phyloP scores from a whole-genome alignment of 1,140 invertebrate species.

The Drosophila mojavensis region DNA sequence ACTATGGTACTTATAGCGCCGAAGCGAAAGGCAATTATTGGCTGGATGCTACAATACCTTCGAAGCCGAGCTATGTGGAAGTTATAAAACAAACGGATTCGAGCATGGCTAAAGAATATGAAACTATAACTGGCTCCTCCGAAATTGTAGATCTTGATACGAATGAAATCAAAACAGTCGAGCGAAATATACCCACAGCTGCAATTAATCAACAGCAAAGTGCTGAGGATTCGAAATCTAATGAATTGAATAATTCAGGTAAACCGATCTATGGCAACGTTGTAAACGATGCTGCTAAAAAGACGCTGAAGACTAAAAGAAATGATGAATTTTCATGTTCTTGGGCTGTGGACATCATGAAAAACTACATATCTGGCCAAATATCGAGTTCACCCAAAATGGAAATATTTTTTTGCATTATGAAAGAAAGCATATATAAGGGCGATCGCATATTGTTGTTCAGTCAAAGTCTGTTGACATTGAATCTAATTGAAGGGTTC shows the following conservation, averaged over 20 bases:
- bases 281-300: conserved; percentile 54
- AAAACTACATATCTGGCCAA: conserved; percentile 94
- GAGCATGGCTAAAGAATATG: conserved; percentile 59
- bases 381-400: conserved; percentile 98
- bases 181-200: conserved; percentile 79
- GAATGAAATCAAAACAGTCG: conserved; percentile 86
- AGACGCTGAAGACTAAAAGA: conserved; percentile 66
- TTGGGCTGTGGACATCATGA: conserved; percentile 94
- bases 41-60: conserved; percentile 67
- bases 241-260: conserved; percentile 36
- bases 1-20: conserved; percentile 40
- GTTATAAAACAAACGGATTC: conserved; percentile 62
- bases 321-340: conserved; percentile 93
- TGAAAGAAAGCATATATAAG: conserved; percentile 93
- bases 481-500: conserved; percentile 99
- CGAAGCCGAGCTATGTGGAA: conserved; percentile 71
- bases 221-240: conserved; percentile 21
- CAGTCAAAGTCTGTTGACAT: conserved; percentile 97
- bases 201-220: conserved; percentile 45
- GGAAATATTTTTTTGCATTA: conserved; percentile 95
- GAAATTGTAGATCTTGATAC: conserved; percentile 87
- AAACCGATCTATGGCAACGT: conserved; percentile 46
- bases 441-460: conserved; percentile 98
- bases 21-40: conserved; percentile 67
- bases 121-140: conserved; percentile 73